A percentile compares a stretch with the other conserved stretches of the same genome.
phyloP scores from a whole-genome alignment of 2,888 invertebrate species.

The Oegoconia quadripuncta region DNA sequence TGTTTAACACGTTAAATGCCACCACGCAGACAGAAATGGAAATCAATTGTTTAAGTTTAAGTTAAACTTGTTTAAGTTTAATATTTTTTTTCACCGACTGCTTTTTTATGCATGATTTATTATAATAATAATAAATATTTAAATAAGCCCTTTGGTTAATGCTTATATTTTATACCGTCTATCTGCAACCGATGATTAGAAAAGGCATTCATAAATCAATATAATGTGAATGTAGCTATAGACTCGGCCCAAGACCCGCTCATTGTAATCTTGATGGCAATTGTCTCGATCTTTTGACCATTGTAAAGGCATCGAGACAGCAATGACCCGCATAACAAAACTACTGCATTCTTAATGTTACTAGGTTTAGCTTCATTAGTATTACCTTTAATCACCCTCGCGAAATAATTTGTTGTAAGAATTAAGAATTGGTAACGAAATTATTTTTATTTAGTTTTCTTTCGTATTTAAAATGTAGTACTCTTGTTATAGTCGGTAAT shows the following conservation, averaged over 20 bases:
- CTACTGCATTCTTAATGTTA: too few species aligned
- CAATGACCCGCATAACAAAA: conserved; percentile 35
- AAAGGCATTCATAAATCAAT: conserved; percentile 59
- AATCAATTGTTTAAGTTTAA: too few species aligned
- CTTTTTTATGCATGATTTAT: too few species aligned
- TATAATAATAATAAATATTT: too few species aligned
- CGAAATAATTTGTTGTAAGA: too few species aligned
- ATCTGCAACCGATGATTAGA: conserved; percentile 61
- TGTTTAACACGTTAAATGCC: too few species aligned
- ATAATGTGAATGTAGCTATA: conserved; percentile 42
- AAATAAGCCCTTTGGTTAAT: not conserved
- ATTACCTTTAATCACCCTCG: too few species aligned
- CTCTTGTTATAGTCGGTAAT: conserved; percentile 38
- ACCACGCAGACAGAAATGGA: too few species aligned
- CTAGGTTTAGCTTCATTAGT: too few species aligned
- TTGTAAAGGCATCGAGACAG: conserved; percentile 67
- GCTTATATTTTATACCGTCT: not conserved
- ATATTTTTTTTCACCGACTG: too few species aligned
- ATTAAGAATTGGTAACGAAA: too few species aligned
- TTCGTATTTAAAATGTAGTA: conserved; percentile 32
- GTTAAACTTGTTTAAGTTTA: too few species aligned
- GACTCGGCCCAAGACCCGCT: conserved; percentile 67
- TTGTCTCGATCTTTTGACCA: conserved; percentile 56
- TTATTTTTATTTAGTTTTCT: conserved; percentile 9
- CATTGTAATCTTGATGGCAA: conserved; percentile 68